Evolutionary conservation across 2,888 invertebrate genomes (phyloP), one percentile per base, ranked within the genome.

Genomic region (Sphecodes monilicornis): DNA sequence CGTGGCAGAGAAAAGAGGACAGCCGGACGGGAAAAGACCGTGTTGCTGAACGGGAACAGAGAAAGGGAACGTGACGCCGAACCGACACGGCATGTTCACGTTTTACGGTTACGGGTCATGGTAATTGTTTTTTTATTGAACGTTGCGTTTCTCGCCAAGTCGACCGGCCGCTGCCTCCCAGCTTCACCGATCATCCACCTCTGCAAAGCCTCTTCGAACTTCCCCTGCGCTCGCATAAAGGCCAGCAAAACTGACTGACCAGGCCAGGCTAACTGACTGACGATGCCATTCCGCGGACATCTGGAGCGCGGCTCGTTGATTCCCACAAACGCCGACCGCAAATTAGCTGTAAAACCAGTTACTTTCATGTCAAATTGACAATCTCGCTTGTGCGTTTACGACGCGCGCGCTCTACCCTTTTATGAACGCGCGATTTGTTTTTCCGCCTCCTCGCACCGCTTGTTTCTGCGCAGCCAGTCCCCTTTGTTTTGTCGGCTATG

Each of bases 111-210:
- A 79, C 76, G 74, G 74, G 71, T 71, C 46, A 41, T 54, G 74
- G 80, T 88, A 89, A 89, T 88, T 89, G 86, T 88, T 88, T 88
- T 78, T 88, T 82, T 84, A 87, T 87, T 86, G 84, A 78, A 78
- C 84, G 80, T 74, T 57, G 68, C 84, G 78, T 69, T 70, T 80
- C 74, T 64, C 69, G 78, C 76, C 80, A 78, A 86, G 76, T 79
- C 74, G 73, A 64, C 32, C 46, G 64, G 50, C 41, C 57, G 57
- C 76, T 22, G 22, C 10, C 32, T 0, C 18, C 57, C 26, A 26
- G 11, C 10, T n/a, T n/a, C 60, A 13, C 29, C 54, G 72, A 71
- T 69, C 74, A 70, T 41, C 69, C 60, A n/a, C 69, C 13, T 8
- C 6, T 43, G 54, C 1, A 16, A 43, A 43, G 16, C 16, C 54